Evolutionary conservation across 2,113 vertebrate genomes (phyloP).

Genomic region (Murina feae): DNA sequence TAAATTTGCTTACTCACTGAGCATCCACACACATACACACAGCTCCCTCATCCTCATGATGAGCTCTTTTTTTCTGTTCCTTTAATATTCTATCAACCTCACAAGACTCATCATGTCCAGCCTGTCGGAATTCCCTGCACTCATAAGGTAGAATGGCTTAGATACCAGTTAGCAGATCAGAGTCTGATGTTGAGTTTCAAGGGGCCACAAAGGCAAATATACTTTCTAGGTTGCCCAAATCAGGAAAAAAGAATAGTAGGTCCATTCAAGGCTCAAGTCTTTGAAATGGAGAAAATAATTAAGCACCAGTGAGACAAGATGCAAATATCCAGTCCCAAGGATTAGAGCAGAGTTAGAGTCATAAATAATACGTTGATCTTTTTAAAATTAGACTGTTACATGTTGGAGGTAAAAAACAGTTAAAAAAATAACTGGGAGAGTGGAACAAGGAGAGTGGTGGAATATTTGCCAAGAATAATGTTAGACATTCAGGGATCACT

Average conservation of each 20-base stretch:
- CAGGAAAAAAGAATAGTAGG: not conserved
- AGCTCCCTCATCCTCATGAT: not conserved
- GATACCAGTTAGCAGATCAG: not conserved
- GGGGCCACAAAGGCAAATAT: not conserved
- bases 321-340: not conserved
- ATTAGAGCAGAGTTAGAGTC: not conserved
- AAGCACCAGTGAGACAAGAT: not conserved
- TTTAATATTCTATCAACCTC: not conserved
- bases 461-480: not conserved
- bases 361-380: not conserved
- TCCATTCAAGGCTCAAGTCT: not conserved
- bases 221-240: not conserved
- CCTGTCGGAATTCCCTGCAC: not conserved
- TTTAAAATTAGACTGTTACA: not conserved
- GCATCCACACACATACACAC: not conserved
- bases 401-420: not conserved
- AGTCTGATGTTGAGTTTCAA: not conserved
- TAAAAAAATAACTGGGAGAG: not conserved
- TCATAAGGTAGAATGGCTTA: not conserved
- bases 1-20: not conserved
- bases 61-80: not conserved
- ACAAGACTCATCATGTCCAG: not conserved
- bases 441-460: not conserved
- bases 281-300: not conserved
- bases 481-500: not conserved